Evolutionary conservation across 2,888 invertebrate genomes (phyloP).

Genomic region (Bibio marci): DNA sequence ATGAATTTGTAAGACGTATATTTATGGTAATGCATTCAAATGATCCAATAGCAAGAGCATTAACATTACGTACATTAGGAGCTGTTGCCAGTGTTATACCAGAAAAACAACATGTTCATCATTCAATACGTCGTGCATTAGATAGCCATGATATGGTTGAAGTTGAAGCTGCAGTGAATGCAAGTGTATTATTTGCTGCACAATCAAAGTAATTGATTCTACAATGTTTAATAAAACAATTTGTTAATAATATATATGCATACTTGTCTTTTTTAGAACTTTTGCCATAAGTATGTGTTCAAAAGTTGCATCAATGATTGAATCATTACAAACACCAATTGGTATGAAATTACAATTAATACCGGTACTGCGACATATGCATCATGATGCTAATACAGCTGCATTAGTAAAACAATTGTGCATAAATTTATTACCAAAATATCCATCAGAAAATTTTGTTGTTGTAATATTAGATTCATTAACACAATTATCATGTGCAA

Average conservation of each 20-base stretch:
- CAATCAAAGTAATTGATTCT: slow-evolving; percentile 58
- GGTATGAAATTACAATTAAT: slow-evolving; percentile 82
- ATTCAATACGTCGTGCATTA: slow-evolving; percentile 75
- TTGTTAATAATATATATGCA: not conserved
- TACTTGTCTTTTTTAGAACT: slow-evolving; percentile 37
- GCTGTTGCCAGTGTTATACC: slow-evolving; percentile 87
- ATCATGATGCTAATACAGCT: slow-evolving; percentile 53
- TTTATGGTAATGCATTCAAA: slow-evolving; percentile 93
- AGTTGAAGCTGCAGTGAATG: slow-evolving; percentile 90
- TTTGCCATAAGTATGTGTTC: slow-evolving; percentile 93
- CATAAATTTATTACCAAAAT: slow-evolving; percentile 52
- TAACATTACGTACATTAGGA: slow-evolving; percentile 77
- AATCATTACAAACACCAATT: slow-evolving; percentile 79
- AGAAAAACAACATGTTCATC: slow-evolving; percentile 88
- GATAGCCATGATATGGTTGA: slow-evolving; percentile 93
- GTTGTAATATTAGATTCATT: slow-evolving; percentile 70
- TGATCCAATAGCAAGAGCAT: slow-evolving; percentile 86
- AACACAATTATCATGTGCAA: slow-evolving; percentile 74
- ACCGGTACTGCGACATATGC: slow-evolving; percentile 82
- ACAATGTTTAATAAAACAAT: not conserved
- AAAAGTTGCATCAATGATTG: slow-evolving; percentile 89
- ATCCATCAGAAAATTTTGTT: slow-evolving; percentile 65
- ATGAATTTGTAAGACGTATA: slow-evolving; percentile 79
- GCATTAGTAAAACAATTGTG: slow-evolving; percentile 56
- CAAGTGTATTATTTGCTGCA: slow-evolving; percentile 85